Evolutionary conservation across 2,797 vertebrate genomes (phyloP).

Genomic region (Pteronotus mesoamericanus): DNA sequence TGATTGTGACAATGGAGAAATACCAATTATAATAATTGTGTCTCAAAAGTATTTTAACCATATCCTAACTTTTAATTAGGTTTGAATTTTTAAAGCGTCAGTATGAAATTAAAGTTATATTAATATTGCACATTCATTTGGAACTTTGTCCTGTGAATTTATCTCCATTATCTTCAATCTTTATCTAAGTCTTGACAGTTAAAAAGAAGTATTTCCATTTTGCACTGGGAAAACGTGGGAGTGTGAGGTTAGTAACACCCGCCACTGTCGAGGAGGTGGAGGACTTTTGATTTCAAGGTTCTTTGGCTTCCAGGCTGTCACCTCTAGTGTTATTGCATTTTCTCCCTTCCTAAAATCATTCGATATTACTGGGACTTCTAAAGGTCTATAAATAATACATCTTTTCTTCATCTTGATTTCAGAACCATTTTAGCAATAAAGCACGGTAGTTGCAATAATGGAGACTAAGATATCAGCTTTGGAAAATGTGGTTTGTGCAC

Average conservation of each 20-base stretch:
- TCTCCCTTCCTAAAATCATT: neutral
- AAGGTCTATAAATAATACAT: neutral
- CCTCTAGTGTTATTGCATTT: neutral
- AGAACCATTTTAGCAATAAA: neutral
- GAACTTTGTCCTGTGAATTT: neutral
- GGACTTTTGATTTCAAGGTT: neutral
- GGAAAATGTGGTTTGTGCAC: neutral
- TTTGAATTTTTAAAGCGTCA: neutral
- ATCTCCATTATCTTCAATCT: neutral
- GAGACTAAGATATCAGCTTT: neutral
- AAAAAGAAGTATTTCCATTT: neutral
- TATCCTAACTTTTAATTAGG: neutral
- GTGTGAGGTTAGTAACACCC: neutral
- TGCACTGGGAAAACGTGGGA: neutral
- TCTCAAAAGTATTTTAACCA: neutral
- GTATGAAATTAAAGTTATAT: slow-evolving; percentile 11
- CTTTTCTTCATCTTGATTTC: neutral
- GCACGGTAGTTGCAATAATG: neutral
- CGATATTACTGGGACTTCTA: neutral
- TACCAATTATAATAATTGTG: neutral
- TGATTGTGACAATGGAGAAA: neutral
- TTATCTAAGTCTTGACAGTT: neutral
- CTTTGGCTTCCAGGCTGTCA: neutral
- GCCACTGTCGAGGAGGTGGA: accelerated
- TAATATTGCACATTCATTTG: neutral